Evolutionary conservation across 1,140 invertebrate genomes (phyloP).

Genomic region (Tetraneura akinire): DNA sequence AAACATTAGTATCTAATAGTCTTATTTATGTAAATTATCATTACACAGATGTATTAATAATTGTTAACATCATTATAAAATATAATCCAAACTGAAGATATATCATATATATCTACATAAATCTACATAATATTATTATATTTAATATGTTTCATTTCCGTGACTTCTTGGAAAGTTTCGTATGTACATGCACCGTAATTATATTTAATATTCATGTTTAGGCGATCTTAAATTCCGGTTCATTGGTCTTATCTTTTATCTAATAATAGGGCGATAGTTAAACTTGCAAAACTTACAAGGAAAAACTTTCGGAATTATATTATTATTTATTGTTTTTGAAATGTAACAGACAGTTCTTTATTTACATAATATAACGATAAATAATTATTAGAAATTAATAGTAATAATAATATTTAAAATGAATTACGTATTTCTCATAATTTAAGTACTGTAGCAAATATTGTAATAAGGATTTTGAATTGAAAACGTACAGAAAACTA

Average conservation of each 20-base stretch:
- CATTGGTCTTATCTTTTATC: conserved; percentile 31
- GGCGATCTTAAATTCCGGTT: conserved; percentile 21
- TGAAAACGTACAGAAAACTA: no score
- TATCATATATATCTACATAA: neutral
- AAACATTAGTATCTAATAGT: no score
- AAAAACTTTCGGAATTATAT: conserved; percentile 11
- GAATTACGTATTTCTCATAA: no score
- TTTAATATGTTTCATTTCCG: neutral
- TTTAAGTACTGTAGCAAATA: no score
- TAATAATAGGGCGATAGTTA: neutral
- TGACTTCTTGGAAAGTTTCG: neutral
- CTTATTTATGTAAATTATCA: no score
- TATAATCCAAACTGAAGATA: neutral
- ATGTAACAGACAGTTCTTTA: neutral
- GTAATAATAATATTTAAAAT: no score
- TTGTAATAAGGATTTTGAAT: no score
- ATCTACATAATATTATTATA: neutral
- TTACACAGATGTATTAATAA: neutral
- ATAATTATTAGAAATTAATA: no score
- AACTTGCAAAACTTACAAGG: neutral
- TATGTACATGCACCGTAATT: neutral
- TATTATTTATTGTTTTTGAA: neutral
- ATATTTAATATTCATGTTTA: conserved; percentile 24
- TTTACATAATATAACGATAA: neutral
- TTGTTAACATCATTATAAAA: neutral